Conservation (phyloP, 2,888 invertebrate species). For the Drosophila cracens region DNA sequence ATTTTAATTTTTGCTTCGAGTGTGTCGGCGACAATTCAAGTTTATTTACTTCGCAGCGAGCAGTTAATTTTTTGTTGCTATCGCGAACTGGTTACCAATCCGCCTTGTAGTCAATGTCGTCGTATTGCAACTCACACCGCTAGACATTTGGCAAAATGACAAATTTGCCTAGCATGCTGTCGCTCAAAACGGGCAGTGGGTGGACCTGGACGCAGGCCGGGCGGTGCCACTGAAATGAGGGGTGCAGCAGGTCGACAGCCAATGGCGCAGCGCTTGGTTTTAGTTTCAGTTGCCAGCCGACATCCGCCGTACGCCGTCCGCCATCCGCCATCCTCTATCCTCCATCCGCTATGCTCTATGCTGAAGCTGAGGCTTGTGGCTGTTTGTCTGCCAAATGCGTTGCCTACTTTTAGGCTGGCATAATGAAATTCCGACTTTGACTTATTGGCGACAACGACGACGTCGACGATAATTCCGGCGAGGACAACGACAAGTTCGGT, state of each 20-base stretch:
- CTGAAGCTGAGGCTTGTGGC: constrained; percentile 31
- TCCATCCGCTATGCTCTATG: constrained; percentile 21
- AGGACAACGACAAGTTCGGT: constrained; percentile 23
- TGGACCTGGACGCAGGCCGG: constrained; percentile 19
- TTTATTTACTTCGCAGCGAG: constrained; percentile 65
- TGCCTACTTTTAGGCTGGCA: constrained; percentile 77
- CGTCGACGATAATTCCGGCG: constrained; percentile 26
- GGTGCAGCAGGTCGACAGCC: constrained; percentile 42
- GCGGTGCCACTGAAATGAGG: constrained; percentile 21
- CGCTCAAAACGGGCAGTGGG: constrained; percentile 50
- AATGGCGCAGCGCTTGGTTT: constrained; percentile 66
- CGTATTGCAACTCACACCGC: constrained; percentile 59
- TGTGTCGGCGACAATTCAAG: constrained; percentile 46
- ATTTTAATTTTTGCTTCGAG: neutral
- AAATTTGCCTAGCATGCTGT: constrained; percentile 75
- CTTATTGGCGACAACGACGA: constrained; percentile 80
- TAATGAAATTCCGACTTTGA: constrained; percentile 84
- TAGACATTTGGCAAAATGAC: constrained; percentile 81
- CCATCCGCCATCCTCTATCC: constrained; percentile 25
- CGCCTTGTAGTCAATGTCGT: constrained; percentile 27
- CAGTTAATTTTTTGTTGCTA: constrained; percentile 27
- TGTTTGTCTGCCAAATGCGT: constrained; percentile 76
- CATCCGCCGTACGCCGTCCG: neutral
- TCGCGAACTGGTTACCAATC: constrained; percentile 12
- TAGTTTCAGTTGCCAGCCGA: constrained; percentile 62